These are phyloP conservation scores for Lutjanus erythropterus DNA, from an alignment of 2,113 vertebrate genomes.

Conservation along the genomic window DNA sequence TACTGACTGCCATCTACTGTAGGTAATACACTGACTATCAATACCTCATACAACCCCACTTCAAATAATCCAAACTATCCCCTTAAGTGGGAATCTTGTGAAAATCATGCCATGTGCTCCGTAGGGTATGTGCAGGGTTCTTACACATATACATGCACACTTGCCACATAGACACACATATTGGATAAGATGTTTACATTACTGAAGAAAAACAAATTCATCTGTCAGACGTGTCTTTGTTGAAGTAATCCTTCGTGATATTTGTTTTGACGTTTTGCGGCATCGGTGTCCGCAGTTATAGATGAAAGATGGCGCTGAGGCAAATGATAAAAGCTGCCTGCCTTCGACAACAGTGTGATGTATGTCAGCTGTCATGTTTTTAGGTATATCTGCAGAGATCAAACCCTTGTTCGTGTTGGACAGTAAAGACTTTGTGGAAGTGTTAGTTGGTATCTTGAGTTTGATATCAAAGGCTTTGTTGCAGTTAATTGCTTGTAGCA, in stretches of 20 bases:
- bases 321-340: constrained; percentile 61
- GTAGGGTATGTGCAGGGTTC: not conserved
- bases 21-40: too few relatives aligned
- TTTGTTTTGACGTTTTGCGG: constrained; percentile 65
- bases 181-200: constrained; percentile 48
- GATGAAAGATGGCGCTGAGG: constrained; percentile 67
- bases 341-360: constrained; percentile 47
- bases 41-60: too few relatives aligned
- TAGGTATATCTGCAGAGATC: constrained; percentile 50
- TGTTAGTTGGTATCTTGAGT: constrained; percentile 28
- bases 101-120: not conserved
- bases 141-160: not conserved
- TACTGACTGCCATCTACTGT: too few relatives aligned
- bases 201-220: constrained; percentile 38
- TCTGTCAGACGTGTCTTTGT: constrained; percentile 36
- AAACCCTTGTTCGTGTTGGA: constrained; percentile 47
- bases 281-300: constrained; percentile 31
- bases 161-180: not conserved
- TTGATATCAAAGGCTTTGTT: constrained; percentile 41
- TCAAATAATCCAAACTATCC: too few relatives aligned
- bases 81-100: not conserved
- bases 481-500: constrained; percentile 44
- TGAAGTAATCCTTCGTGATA: constrained; percentile 39
- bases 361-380: constrained; percentile 63
- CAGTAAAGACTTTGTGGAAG: constrained; percentile 28